Conservation (phyloP, 1,140 invertebrate species). For the Atopsyche davidsoni region DNA sequence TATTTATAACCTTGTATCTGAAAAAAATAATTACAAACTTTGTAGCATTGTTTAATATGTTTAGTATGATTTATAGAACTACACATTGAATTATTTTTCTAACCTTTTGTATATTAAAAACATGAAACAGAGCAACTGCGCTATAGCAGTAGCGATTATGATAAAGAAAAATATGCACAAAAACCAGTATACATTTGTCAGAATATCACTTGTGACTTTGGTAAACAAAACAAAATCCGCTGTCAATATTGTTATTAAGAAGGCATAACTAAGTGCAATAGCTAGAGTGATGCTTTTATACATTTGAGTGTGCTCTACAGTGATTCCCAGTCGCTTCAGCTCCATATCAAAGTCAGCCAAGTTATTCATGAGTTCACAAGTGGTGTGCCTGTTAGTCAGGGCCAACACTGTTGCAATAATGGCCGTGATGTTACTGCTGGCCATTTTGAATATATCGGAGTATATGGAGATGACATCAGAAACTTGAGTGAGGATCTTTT, state of each 20-base stretch:
- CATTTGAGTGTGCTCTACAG: constrained; percentile 5
- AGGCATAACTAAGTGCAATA: constrained; percentile 1
- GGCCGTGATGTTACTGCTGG: constrained; percentile 2
- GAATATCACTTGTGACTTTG: background rate
- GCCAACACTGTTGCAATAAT: background rate
- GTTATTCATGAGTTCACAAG: constrained; percentile 9
- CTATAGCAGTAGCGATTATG: constrained; percentile 7
- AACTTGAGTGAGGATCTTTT: background rate
- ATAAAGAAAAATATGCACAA: constrained; percentile 8
- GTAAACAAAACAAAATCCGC: constrained; percentile 16
- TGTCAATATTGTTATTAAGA: background rate
- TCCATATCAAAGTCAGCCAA: constrained; percentile 18
- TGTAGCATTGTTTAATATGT: background rate
- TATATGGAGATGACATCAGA: constrained; percentile 15
- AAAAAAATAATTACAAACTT: too few relatives aligned
- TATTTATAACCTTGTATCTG: constrained; percentile 13
- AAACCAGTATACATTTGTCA: constrained; percentile 11
- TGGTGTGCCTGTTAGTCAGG: constrained; percentile 7
- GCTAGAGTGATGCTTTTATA: background rate
- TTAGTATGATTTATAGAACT: background rate
- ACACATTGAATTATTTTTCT: background rate
- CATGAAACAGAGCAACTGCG: constrained; percentile 15
- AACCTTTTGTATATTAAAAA: constrained; percentile 21
- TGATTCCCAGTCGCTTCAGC: constrained; percentile 11
- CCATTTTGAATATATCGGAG: constrained; percentile 18